A percentile compares a stretch with the other conserved stretches of the same genome.
Evolutionary conservation across 35 echinoderm and acorn worm species (phyloP).

Genomic region (Strongylocentrotus purpuratus): DNA sequence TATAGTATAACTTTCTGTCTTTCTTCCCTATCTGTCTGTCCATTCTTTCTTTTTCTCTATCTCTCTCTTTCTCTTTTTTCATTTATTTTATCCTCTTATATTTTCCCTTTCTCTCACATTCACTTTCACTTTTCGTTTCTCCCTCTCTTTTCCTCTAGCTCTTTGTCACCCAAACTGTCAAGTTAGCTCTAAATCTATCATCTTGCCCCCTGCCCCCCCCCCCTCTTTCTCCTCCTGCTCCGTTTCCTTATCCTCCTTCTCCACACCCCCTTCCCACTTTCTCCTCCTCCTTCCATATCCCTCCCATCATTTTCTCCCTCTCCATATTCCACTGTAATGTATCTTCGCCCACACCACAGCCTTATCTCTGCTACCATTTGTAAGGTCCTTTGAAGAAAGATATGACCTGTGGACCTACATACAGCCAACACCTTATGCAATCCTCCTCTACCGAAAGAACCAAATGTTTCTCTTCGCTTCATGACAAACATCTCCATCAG

Average conservation of each 20-base stretch:
- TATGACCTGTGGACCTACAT: background rate
- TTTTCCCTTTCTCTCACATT: too few species aligned
- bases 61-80: too few species aligned
- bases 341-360: background rate
- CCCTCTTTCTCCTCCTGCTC: too few species aligned
- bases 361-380: background rate
- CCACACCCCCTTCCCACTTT: background rate
- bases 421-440: background rate
- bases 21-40: background rate
- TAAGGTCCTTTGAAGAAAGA: background rate
- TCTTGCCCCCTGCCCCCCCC: too few species aligned
- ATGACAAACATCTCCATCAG: background rate
- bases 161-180: too few species aligned
- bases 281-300: background rate
- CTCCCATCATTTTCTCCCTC: background rate
- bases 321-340: background rate
- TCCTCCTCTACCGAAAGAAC: background rate
- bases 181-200: too few species aligned
- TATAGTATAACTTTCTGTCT: background rate
- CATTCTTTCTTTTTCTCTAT: background rate
- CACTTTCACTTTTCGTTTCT: too few species aligned
- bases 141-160: too few species aligned
- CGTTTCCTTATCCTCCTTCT: background rate
- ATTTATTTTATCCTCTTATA: too few species aligned
- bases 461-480: background rate